These are phyloP conservation scores for Mamestra configurata DNA, from an alignment of 1,140 invertebrate species.

Conservation along the genomic window DNA sequence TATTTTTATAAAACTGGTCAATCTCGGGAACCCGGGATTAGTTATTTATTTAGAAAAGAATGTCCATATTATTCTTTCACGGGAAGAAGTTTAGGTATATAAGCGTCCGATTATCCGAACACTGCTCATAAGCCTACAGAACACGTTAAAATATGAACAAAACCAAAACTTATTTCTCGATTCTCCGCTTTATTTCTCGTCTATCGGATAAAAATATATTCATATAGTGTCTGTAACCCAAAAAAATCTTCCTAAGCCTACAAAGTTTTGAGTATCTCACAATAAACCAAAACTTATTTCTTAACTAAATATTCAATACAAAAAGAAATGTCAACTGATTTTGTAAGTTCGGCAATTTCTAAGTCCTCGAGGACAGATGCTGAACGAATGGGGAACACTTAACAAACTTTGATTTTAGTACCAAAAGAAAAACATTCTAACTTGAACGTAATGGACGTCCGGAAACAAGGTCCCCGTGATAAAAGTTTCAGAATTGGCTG, in stretches of 20 bases:
- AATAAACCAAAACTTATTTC: slow-evolving; percentile 42
- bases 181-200: not conserved
- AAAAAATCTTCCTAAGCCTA: slow-evolving; percentile 10
- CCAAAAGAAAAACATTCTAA: slow-evolving; percentile 45
- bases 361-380: slow-evolving; percentile 28
- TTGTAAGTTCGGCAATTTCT: slow-evolving; percentile 42
- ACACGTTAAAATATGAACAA: not conserved
- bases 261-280: not conserved
- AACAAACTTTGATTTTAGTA: slow-evolving; percentile 51
- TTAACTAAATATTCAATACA: slow-evolving; percentile 45
- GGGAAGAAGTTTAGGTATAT: too few relatives aligned
- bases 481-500: slow-evolving; percentile 43
- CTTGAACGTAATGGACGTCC: slow-evolving; percentile 41
- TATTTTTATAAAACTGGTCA: too few relatives aligned
- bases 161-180: not conserved
- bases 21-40: too few relatives aligned
- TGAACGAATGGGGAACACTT: slow-evolving; percentile 37
- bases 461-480: slow-evolving; percentile 23
- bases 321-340: slow-evolving; percentile 40
- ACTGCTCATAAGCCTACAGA: not conserved
- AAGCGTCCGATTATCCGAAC: too few relatives aligned
- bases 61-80: too few relatives aligned
- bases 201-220: not conserved
- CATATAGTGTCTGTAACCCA: slow-evolving; percentile 7
- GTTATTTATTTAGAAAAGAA: too few relatives aligned